Conservation (phyloP, 2,797 vertebrate species). For the Alcedo atthis region DNA sequence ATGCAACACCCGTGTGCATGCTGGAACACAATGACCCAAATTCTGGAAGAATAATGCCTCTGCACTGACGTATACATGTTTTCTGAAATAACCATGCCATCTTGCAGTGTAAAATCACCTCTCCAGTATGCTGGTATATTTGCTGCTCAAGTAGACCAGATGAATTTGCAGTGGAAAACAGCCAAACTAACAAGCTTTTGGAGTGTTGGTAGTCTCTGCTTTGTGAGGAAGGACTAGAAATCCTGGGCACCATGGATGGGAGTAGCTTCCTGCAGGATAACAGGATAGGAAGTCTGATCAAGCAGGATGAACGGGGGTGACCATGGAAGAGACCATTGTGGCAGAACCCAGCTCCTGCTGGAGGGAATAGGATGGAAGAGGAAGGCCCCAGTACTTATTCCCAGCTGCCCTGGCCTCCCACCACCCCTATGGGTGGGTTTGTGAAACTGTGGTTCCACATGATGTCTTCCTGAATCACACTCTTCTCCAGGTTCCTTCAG, state of each 20-base stretch:
- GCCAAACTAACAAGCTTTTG: fast-evolving
- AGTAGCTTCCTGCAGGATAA: background rate
- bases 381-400: fast-evolving
- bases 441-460: background rate
- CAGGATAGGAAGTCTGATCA: background rate
- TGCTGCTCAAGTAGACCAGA: background rate
- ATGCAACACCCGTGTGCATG: background rate
- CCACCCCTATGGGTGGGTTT: fast-evolving
- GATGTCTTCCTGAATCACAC: background rate
- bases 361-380: background rate
- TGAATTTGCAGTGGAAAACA: background rate
- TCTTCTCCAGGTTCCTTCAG: background rate
- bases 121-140: fast-evolving
- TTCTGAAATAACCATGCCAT: background rate
- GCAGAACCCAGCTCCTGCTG: background rate
- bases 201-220: background rate
- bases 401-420: background rate
- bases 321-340: background rate
- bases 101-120: background rate
- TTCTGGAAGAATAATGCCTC: background rate
- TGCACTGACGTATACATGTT: fast-evolving
- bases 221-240: background rate
- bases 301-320: fast-evolving
- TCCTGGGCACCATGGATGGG: background rate
- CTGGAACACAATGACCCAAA: fast-evolving